These are phyloP conservation scores for Intellagama lesueurii DNA, from an alignment of 2,797 vertebrate genomes.

Conservation along the genomic window DNA sequence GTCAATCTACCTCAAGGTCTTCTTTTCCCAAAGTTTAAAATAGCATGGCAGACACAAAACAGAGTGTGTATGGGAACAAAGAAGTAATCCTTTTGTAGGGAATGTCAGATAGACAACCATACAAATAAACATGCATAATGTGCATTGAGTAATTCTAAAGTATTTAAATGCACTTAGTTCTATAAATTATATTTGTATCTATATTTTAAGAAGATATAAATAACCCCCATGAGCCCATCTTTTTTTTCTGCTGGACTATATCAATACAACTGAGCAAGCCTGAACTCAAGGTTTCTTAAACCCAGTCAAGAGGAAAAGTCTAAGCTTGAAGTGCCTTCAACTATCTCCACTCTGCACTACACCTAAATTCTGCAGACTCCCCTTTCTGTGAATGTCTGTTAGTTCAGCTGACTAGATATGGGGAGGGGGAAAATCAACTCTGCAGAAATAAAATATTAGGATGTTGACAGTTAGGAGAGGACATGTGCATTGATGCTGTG, in stretches of 20 bases:
- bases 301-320: not conserved
- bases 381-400: not conserved
- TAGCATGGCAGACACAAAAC: not conserved
- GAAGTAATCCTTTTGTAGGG: not conserved
- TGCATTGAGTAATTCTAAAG: not conserved
- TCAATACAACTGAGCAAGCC: not conserved
- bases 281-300: not conserved
- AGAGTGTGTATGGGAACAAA: not conserved
- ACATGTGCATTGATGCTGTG: not conserved
- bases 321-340: constrained; percentile 2
- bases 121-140: not conserved
- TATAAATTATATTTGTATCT: not conserved
- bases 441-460: not conserved
- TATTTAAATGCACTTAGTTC: not conserved
- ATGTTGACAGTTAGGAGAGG: not conserved
- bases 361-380: not conserved
- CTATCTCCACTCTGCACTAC: not conserved
- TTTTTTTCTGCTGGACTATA: not conserved
- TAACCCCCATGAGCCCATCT: not conserved
- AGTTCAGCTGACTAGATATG: not conserved
- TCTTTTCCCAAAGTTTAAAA: not conserved
- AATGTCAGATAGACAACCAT: not conserved
- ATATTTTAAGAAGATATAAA: not conserved
- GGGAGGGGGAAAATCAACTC: not conserved
- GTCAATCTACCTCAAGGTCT: not conserved